phyloP scores from a whole-genome alignment of 2,113 vertebrate genomes.

The Halichoerus grypus region DNA sequence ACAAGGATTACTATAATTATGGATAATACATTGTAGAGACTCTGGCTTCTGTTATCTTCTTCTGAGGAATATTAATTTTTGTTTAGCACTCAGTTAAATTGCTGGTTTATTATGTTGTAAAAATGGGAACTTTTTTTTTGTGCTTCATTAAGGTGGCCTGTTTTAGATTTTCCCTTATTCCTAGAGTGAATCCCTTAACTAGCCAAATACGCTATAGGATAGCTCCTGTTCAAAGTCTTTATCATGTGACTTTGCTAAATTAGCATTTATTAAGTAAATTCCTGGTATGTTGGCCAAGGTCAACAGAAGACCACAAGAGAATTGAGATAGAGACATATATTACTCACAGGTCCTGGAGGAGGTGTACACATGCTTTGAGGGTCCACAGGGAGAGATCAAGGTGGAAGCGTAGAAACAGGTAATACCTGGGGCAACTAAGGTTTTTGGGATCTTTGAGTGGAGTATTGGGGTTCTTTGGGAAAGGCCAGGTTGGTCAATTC shows the following conservation, averaged over 20 bases:
- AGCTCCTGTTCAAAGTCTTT: background rate
- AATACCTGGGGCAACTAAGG: too few relatives aligned
- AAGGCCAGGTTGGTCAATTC: background rate
- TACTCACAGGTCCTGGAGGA: background rate
- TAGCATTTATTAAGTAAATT: background rate
- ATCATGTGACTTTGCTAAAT: background rate
- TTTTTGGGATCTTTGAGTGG: background rate
- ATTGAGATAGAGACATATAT: background rate
- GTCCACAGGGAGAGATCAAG: background rate
- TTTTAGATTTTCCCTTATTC: background rate
- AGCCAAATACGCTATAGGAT: background rate
- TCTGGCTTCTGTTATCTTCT: background rate
- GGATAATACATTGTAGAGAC: background rate
- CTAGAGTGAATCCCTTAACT: background rate
- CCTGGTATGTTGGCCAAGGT: background rate
- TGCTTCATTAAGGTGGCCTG: background rate
- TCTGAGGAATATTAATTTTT: background rate
- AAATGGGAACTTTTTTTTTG: background rate
- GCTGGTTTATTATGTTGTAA: background rate
- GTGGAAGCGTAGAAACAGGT: background rate
- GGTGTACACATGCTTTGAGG: too few relatives aligned
- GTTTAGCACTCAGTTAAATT: background rate
- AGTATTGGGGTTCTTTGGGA: background rate
- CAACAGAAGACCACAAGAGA: background rate
- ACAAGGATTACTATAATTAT: background rate